Evolutionary conservation across 2,888 invertebrate genomes (phyloP).

Genomic region (Machimus rusticus): DNA sequence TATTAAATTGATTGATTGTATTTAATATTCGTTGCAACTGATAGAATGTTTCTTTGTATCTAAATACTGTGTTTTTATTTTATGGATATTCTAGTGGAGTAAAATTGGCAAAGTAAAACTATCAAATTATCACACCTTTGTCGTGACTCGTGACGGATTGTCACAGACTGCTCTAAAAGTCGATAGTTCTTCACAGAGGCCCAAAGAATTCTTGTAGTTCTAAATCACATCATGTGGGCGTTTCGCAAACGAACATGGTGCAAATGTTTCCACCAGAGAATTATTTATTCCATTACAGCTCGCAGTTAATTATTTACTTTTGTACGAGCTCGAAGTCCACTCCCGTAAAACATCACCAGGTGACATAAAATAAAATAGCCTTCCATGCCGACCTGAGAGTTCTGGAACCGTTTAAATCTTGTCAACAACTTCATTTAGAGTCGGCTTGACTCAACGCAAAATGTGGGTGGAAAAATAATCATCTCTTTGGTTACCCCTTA

Average conservation of each 20-base stretch:
- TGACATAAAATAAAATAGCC: neutral
- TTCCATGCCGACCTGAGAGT: neutral
- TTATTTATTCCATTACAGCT: neutral
- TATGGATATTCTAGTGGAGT: neutral
- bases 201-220: neutral
- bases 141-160: neutral
- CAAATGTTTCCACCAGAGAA: neutral
- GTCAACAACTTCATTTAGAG: conserved; percentile 13
- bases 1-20: no score
- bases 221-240: neutral
- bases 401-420: neutral
- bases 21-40: neutral
- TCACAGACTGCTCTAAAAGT: neutral
- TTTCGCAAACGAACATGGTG: neutral
- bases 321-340: neutral
- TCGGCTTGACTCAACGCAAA: neutral
- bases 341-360: neutral
- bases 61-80: neutral
- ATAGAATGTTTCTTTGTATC: neutral
- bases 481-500: neutral
- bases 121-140: neutral
- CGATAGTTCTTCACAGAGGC: neutral
- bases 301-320: conserved; percentile 8
- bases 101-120: neutral
- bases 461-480: conserved; percentile 8